Evolutionary conservation across 2,113 vertebrate genomes (phyloP).

Genomic region (Athene noctua): DNA sequence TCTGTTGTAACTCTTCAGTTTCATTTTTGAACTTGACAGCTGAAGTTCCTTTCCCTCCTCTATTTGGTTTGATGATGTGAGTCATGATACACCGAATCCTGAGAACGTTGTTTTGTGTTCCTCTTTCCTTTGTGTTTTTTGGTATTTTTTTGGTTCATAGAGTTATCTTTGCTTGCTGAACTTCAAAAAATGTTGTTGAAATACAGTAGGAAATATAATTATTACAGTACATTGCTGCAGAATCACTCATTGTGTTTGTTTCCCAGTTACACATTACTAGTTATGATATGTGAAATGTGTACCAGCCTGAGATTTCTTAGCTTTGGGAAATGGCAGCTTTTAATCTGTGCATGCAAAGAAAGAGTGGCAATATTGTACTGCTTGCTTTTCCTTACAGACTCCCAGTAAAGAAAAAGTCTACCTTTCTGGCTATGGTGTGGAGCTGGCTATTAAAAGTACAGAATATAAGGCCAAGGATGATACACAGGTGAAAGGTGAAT

Average conservation of each 20-base stretch:
- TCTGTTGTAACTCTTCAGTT: background rate
- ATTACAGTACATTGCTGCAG: background rate
- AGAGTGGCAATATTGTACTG: background rate
- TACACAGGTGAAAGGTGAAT: constrained; percentile 97
- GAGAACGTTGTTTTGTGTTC: background rate
- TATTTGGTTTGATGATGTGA: background rate
- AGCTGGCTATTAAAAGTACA: constrained; percentile 97
- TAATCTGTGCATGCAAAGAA: background rate
- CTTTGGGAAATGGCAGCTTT: background rate
- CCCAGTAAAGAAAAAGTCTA: constrained; percentile 83
- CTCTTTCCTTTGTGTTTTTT: background rate
- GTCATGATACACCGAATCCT: background rate
- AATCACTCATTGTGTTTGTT: background rate
- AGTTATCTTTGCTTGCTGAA: background rate
- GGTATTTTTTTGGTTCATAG: background rate
- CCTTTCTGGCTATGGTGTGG: constrained; percentile 95
- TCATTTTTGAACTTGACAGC: background rate
- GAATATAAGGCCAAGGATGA: constrained; percentile 99
- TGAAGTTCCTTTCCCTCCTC: background rate
- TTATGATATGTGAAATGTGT: background rate
- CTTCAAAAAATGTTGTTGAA: background rate
- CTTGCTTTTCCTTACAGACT: constrained; percentile 74
- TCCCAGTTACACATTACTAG: rapidly evolving
- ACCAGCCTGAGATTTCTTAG: background rate
- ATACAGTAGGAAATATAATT: background rate